Conservation (phyloP, 2,797 vertebrate species). For the Onychomys leucogaster region DNA sequence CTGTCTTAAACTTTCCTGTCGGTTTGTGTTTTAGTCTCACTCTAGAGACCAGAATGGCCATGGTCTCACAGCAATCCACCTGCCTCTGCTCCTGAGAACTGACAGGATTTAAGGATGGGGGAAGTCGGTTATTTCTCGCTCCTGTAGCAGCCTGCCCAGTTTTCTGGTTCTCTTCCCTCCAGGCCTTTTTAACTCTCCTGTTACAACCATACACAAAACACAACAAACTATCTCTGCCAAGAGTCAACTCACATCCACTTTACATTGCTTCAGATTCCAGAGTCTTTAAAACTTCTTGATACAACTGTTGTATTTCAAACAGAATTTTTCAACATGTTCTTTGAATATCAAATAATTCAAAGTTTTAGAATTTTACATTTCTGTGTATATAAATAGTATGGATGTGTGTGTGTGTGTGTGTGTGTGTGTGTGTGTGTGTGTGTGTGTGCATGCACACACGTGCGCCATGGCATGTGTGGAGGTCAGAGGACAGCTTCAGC, state of each 20-base stretch:
- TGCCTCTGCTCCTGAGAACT: not conserved
- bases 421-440: not conserved
- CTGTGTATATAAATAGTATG: not conserved
- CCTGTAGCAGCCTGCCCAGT: not conserved
- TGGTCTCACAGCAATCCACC: not conserved
- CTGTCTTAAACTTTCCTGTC: not conserved
- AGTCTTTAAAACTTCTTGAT: not conserved
- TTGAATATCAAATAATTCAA: constrained; percentile 26
- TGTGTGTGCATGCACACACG: too few relatives aligned
- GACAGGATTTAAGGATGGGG: constrained; percentile 1
- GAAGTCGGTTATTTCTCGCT: not conserved
- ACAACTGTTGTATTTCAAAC: not conserved
- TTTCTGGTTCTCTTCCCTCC: not conserved
- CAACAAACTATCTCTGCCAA: not conserved
- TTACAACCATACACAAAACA: not conserved
- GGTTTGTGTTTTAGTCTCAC: not conserved
- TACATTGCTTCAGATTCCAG: not conserved
- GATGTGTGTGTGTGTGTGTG: not conserved
- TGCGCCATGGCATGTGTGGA: not conserved
- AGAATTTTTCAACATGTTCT: not conserved
- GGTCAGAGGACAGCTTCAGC: not conserved
- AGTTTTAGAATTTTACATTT: not conserved
- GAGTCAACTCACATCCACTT: not conserved
- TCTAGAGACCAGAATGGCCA: too few relatives aligned
- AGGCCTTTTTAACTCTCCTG: not conserved